Percentiles rank a stretch among this genome's conserved stretches.
phyloP scores from a whole-genome alignment of 64 coral and sea anemone species.

The Dendrophyllia cribrosa region DNA sequence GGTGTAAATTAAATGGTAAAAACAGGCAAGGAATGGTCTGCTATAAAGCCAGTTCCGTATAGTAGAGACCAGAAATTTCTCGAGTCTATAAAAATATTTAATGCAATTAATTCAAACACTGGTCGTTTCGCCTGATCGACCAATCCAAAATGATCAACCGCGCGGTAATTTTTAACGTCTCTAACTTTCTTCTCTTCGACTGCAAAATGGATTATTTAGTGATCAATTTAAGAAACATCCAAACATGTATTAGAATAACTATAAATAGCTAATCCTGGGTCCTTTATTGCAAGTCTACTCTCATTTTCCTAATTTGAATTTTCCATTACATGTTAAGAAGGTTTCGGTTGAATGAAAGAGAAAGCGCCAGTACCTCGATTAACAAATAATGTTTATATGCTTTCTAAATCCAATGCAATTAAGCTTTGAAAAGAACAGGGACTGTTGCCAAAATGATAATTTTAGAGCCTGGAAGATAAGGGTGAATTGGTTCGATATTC shows the following conservation, averaged over 20 bases:
- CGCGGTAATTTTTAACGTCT: neutral
- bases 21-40: too few relatives aligned
- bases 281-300: neutral
- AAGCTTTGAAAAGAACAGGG: neutral
- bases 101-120: neutral
- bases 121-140: neutral
- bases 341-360: neutral
- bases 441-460: neutral
- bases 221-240: neutral
- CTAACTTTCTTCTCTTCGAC: neutral
- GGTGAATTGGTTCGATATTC: neutral
- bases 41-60: too few relatives aligned
- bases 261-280: neutral
- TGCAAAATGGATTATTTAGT: neutral
- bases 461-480: neutral
- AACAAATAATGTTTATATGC: neutral
- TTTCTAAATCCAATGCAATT: neutral
- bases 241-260: neutral
- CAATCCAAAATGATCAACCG: too few relatives aligned
- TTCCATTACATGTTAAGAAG: constrained; percentile 40
- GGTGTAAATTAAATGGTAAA: neutral
- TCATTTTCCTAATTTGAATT: constrained; percentile 38
- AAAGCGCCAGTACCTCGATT: neutral
- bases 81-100: neutral
- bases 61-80: neutral